A percentile compares a stretch with the other conserved stretches of the same genome.
These are phyloP conservation scores for Somateria mollissima DNA, from an alignment of 2,797 vertebrate species.

Conservation along the genomic window DNA sequence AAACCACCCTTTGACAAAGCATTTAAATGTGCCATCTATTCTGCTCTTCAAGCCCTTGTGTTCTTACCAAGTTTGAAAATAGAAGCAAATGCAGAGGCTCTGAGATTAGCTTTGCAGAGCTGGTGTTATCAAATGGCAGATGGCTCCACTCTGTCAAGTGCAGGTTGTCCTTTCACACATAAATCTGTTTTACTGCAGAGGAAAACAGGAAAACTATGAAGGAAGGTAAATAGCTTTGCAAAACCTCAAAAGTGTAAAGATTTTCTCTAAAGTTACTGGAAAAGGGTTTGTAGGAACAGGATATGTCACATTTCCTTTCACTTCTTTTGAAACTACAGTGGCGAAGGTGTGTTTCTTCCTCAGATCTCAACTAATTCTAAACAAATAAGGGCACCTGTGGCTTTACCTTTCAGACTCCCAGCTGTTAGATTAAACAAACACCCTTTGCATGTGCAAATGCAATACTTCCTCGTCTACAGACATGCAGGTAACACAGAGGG, in stretches of 20 bases:
- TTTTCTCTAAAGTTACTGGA: conserved; percentile 23
- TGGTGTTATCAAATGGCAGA: background rate
- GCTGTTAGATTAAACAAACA: background rate
- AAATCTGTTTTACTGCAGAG: conserved; percentile 37
- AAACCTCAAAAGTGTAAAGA: background rate
- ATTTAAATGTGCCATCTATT: background rate
- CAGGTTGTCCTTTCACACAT: conserved; percentile 51
- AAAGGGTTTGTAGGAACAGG: conserved; percentile 13
- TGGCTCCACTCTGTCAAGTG: background rate
- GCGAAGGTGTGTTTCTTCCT: background rate
- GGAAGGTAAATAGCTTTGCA: conserved; percentile 4
- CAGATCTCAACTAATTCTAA: background rate
- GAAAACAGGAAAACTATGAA: conserved; percentile 54
- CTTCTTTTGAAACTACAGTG: conserved; percentile 5
- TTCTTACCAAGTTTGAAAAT: background rate
- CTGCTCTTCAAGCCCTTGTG: background rate
- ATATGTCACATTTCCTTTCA: conserved; percentile 2
- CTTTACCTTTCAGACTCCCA: background rate
- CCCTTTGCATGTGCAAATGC: background rate
- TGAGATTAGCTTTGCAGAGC: background rate
- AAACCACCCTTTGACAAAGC: background rate
- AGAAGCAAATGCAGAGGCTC: background rate
- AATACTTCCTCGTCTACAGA: background rate
- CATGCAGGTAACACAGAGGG: background rate
- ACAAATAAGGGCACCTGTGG: background rate